Evolutionary conservation across 2,888 invertebrate genomes (phyloP), one percentile per base, ranked within the genome.

Genomic region (Pimpla rufipes): DNA sequence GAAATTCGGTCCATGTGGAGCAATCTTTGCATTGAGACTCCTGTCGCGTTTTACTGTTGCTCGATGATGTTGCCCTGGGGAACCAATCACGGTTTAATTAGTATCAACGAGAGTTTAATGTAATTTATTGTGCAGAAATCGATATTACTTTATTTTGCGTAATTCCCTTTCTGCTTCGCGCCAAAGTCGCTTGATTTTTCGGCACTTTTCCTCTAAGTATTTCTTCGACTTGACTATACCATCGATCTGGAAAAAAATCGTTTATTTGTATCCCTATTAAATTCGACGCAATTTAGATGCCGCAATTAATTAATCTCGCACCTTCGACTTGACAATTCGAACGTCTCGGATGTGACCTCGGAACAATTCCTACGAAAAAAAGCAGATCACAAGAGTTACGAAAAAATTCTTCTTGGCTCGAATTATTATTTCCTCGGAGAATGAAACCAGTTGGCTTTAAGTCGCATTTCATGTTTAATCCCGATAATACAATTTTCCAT

Each of bases 311-410:
- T 55, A 21, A 55, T 40, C 71, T 29, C n/a, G 16, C 87, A 92
- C 92, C 89, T 91, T 87, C 42, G 84, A 77, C 78, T 88, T 87
- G 45, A 90, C 52, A 35, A 79, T 70, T 45, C 79, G 81, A 73
- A 88, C 86, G 59, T 88, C 87, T 8, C 84, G 81, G 11, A 83
- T 76, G 37, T 85, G 85, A 59, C 78, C 85, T 21, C 88, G 84
- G 29, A 89, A 64, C 68, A 89, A 79, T 21, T 86, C 85, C 88
- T 88, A 64, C n/a, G 81, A 85, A 79, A 77, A 23, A 83, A 37
- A 50, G 18, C 13, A 16, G 13, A 55, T 50, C 2, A 59, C 8
- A 59, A 37, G 11, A 5, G 55, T 79, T 62, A 45, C n/a, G 29
- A 29, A 52, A 52, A 5, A 23, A 45, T 16, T 71, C 8, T 55